These are phyloP conservation scores for Petrocephalus zakoni DNA, from an alignment of 2,113 vertebrate species.

Conservation along the genomic window DNA sequence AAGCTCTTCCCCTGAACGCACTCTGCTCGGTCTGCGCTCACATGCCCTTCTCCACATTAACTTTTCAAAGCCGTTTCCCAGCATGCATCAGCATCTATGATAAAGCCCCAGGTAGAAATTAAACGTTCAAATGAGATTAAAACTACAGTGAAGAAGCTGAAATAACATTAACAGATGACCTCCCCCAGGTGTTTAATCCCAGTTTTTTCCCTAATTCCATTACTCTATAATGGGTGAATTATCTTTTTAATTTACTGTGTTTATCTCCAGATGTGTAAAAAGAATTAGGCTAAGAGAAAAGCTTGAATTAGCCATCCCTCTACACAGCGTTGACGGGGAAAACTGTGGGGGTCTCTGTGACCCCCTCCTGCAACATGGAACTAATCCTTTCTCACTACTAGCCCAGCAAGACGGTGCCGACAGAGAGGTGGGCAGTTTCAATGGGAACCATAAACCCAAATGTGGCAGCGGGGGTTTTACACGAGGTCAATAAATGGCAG, in stretches of 20 bases:
- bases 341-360: background rate
- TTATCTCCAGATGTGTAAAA: conserved; percentile 2
- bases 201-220: background rate
- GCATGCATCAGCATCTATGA: background rate
- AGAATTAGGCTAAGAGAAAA: background rate
- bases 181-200: background rate
- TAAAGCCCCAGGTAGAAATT: background rate
- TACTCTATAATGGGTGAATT: background rate
- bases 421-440: background rate
- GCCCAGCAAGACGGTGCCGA: too few relatives aligned
- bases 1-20: background rate
- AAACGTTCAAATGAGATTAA: background rate
- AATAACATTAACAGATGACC: conserved; percentile 3
- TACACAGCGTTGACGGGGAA: background rate
- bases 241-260: background rate
- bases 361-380: background rate
- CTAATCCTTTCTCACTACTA: background rate
- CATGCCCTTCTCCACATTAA: background rate
- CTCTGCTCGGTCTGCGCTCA: background rate
- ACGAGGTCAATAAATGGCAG: background rate
- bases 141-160: background rate
- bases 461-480: background rate
- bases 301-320: background rate
- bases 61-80: background rate
- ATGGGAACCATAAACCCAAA: background rate